Percentiles rank a stretch among this genome's conserved stretches.
Conservation (phyloP, 2,113 vertebrate species). For the Mastomys natalensis region DNA sequence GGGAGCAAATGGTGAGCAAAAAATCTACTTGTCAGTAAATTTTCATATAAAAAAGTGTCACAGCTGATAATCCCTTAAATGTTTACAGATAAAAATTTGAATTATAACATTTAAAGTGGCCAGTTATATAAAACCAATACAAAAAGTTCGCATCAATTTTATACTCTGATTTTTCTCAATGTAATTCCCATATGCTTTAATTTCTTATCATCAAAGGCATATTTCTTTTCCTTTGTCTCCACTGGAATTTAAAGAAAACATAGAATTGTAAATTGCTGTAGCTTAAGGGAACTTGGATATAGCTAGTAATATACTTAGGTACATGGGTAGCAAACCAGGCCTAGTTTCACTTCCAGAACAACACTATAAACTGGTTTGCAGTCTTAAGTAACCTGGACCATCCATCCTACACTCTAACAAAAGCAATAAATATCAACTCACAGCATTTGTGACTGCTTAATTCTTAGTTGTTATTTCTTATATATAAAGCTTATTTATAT, state of each 20-base stretch:
- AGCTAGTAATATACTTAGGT: background rate
- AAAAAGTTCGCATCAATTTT: background rate
- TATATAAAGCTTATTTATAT: background rate
- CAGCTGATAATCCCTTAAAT: background rate
- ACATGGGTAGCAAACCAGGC: background rate
- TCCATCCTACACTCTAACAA: background rate
- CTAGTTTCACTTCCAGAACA: background rate
- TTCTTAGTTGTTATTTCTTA: background rate
- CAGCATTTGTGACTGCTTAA: background rate
- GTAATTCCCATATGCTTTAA: background rate
- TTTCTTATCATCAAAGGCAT: background rate
- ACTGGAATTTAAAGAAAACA: background rate
- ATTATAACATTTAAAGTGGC: background rate
- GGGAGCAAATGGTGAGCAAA: conserved; percentile 51
- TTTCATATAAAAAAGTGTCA: conserved; percentile 1
- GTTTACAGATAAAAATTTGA: background rate
- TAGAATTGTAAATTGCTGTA: background rate
- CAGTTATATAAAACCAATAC: background rate
- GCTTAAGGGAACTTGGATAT: background rate
- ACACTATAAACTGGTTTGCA: fast-evolving
- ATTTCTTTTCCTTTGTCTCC: background rate
- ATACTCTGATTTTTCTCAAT: background rate
- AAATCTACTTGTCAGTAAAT: conserved; percentile 22
- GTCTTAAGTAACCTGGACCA: background rate
- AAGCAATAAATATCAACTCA: fast-evolving